Evolutionary conservation across 1,140 invertebrate genomes (phyloP).

Genomic region (Riptortus pedestris): DNA sequence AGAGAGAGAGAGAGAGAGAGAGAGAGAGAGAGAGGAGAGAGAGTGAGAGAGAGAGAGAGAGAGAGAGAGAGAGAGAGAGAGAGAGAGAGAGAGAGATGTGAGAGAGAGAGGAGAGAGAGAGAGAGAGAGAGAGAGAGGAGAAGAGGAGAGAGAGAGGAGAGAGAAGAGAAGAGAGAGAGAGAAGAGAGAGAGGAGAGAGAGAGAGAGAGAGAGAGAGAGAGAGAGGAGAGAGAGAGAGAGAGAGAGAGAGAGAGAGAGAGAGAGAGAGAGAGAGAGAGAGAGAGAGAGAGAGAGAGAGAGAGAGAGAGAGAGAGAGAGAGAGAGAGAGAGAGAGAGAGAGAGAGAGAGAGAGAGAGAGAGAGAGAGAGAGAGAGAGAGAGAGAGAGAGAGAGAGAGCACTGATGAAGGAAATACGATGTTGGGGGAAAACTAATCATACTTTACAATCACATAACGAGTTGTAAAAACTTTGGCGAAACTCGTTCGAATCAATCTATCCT

Average conservation of each 20-base stretch:
- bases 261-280: constrained; percentile 15
- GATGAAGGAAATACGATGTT: neutral
- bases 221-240: constrained; percentile 4
- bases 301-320: constrained; percentile 15
- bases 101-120: constrained; percentile 1
- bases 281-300: constrained; percentile 14
- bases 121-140: neutral
- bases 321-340: constrained; percentile 15
- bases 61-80: constrained; percentile 13
- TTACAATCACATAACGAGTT: constrained; percentile 6
- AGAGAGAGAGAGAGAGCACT: constrained; percentile 5
- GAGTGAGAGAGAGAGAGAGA: constrained; percentile 12
- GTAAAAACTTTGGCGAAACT: neutral
- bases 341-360: constrained; percentile 15
- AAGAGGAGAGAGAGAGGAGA: neutral
- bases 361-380: constrained; percentile 15
- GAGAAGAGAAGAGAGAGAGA: neutral
- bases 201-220: neutral
- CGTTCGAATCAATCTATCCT: neutral
- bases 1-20: too few species aligned
- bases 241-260: constrained; percentile 15
- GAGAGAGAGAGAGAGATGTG: constrained; percentile 15
- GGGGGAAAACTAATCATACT: neutral
- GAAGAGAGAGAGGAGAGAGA: neutral
- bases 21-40: neutral